These are phyloP conservation scores for Mustelus asterias DNA, from an alignment of 2,113 vertebrate species.

Conservation along the genomic window DNA sequence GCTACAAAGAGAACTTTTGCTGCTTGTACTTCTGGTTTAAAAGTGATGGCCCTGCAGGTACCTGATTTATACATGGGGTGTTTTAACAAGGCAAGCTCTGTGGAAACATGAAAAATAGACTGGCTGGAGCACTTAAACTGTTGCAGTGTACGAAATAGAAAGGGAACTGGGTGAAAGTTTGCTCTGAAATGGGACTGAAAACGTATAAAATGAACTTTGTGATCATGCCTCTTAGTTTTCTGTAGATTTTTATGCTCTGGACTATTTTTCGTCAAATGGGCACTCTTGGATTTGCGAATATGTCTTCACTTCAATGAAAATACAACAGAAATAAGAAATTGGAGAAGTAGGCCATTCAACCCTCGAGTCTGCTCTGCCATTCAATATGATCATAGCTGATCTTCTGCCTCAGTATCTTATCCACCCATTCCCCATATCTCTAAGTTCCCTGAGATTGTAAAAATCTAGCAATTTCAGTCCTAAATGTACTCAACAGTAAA, in stretches of 20 bases:
- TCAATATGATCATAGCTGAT: background rate
- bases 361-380: background rate
- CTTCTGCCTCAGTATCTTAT: background rate
- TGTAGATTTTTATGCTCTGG: background rate
- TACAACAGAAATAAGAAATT: background rate
- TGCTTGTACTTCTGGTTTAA: constrained; percentile 20
- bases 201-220: background rate
- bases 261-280: background rate
- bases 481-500: background rate
- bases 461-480: background rate
- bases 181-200: background rate
- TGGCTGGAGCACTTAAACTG: background rate
- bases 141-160: background rate
- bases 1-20: constrained; percentile 27
- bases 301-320: background rate
- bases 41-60: constrained; percentile 15
- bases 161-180: constrained; percentile 32
- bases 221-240: background rate
- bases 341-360: too few relatives aligned
- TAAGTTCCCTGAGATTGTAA: background rate
- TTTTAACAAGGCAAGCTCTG: constrained; percentile 26
- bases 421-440: background rate
- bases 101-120: constrained; percentile 9
- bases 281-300: background rate
- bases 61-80: constrained; percentile 9